phyloP scores from a whole-genome alignment of 2,888 invertebrate genomes.

The Tetragnatha montana region DNA sequence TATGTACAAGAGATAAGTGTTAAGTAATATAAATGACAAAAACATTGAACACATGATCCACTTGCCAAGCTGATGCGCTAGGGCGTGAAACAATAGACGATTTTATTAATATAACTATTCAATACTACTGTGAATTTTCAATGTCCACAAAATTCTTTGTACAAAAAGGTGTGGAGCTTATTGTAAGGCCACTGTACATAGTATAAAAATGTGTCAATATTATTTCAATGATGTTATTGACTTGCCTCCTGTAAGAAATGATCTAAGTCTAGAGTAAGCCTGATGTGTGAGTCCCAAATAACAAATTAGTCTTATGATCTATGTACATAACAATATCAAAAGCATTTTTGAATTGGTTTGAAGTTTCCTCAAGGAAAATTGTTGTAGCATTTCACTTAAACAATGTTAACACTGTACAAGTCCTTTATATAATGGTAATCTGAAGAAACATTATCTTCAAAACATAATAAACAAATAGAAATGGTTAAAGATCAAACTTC shows the following conservation, averaged over 20 bases:
- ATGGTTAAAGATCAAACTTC: neutral
- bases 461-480: neutral
- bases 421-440: neutral
- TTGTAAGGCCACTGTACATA: constrained; percentile 70
- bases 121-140: constrained; percentile 45
- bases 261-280: constrained; percentile 69
- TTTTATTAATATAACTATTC: constrained; percentile 34
- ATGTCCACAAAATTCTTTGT: constrained; percentile 65
- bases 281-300: constrained; percentile 56
- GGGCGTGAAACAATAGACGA: constrained; percentile 14
- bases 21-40: constrained; percentile 32
- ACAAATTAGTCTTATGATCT: constrained; percentile 62
- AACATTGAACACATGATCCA: constrained; percentile 36
- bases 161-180: constrained; percentile 67
- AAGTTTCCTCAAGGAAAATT: constrained; percentile 35
- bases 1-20: constrained; percentile 28
- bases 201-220: constrained; percentile 60
- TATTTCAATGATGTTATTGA: constrained; percentile 42
- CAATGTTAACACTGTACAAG: too few relatives aligned
- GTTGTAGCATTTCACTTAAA: neutral
- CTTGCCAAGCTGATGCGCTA: constrained; percentile 22
- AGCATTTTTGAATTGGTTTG: constrained; percentile 40
- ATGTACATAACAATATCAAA: constrained; percentile 69
- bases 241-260: constrained; percentile 57
- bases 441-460: neutral